phyloP scores from a whole-genome alignment of 2,797 vertebrate species.

The Hylomyscus alleni region DNA sequence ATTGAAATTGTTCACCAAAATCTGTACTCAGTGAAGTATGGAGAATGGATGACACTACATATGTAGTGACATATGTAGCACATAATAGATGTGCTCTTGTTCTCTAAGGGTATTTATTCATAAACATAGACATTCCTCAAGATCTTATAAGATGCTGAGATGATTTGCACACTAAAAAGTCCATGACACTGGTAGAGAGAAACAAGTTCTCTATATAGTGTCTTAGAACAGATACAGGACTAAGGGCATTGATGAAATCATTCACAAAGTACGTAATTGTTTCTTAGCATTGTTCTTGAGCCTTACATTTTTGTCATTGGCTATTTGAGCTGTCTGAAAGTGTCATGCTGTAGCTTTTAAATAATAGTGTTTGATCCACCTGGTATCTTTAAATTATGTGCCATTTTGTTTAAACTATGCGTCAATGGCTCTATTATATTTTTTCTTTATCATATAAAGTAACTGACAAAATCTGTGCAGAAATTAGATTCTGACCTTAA shows the following conservation, averaged over 20 bases:
- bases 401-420: neutral
- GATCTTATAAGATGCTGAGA: slow-evolving; percentile 62
- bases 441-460: neutral
- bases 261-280: slow-evolving; percentile 30
- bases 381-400: neutral
- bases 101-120: slow-evolving; percentile 46
- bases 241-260: slow-evolving; percentile 48
- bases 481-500: neutral
- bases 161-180: slow-evolving; percentile 66
- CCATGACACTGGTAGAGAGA: slow-evolving; percentile 39
- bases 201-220: slow-evolving; percentile 45
- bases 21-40: slow-evolving; percentile 18
- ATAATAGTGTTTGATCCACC: neutral
- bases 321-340: neutral
- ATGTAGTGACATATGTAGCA: slow-evolving; percentile 55
- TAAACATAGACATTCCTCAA: slow-evolving; percentile 57
- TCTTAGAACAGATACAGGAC: slow-evolving; percentile 41
- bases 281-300: slow-evolving; percentile 23
- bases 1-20: neutral
- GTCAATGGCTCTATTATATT: neutral
- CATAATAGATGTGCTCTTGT: slow-evolving; percentile 49
- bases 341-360: neutral
- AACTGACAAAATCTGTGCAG: neutral
- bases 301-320: neutral
- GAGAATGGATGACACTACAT: slow-evolving; percentile 29